Percentiles rank a stretch among this genome's conserved stretches.
Conservation (phyloP, 2,888 invertebrate species). For the Chymomyza fuscimana region DNA sequence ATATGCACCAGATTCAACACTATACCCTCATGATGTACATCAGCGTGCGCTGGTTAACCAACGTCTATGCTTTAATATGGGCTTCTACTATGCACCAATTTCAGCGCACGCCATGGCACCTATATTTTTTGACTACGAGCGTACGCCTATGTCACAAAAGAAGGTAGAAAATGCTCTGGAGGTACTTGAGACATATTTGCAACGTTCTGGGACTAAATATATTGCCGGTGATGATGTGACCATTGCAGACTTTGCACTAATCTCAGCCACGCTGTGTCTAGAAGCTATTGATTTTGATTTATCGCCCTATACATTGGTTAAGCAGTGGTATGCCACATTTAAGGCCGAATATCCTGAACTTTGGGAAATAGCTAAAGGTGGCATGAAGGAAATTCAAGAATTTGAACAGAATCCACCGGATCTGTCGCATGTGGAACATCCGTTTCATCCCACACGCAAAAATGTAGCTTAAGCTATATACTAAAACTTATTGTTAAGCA, state of each 20-base stretch:
- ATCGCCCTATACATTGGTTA: slow-evolving; percentile 82
- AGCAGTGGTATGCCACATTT: slow-evolving; percentile 86
- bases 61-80: slow-evolving; percentile 88
- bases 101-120: slow-evolving; percentile 83
- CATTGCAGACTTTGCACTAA: slow-evolving; percentile 87
- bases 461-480: slow-evolving; percentile 45
- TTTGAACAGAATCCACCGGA: slow-evolving; percentile 88
- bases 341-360: slow-evolving; percentile 85
- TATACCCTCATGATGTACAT: slow-evolving; percentile 87
- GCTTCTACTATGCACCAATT: slow-evolving; percentile 87
- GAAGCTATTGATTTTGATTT: slow-evolving; percentile 86
- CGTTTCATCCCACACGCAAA: slow-evolving; percentile 86
- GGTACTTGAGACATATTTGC: slow-evolving; percentile 85
- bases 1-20: slow-evolving; percentile 83
- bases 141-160: slow-evolving; percentile 85
- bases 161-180: slow-evolving; percentile 85
- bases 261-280: slow-evolving; percentile 86
- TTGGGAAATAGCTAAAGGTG: slow-evolving; percentile 86
- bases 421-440: slow-evolving; percentile 85
- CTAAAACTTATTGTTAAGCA: background rate
- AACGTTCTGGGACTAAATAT: slow-evolving; percentile 83
- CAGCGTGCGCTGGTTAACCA: slow-evolving; percentile 88
- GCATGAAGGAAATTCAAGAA: slow-evolving; percentile 85
- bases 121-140: slow-evolving; percentile 87
- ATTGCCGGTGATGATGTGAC: slow-evolving; percentile 86